Evolutionary conservation across 1,140 invertebrate species (phyloP).

Genomic region (Drosophila asahinai): DNA sequence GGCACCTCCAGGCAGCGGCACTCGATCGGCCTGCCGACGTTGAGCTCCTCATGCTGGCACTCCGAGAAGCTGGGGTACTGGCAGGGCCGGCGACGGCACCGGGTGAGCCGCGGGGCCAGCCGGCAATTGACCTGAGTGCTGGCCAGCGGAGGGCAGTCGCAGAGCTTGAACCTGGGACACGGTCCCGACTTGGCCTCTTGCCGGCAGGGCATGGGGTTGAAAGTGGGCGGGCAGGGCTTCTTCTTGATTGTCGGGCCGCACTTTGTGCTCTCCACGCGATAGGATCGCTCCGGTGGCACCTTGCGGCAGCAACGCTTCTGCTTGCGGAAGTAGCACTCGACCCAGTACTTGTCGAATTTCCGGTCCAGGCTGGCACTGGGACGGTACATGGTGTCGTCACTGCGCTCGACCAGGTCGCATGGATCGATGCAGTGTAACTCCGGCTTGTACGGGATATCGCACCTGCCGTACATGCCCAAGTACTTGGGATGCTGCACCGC

Average conservation of each 20-base stretch:
- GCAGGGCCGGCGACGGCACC: conserved; percentile 14
- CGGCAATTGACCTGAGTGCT: background rate
- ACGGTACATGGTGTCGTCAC: conserved; percentile 21
- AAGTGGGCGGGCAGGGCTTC: background rate
- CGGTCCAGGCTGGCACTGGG: conserved; percentile 33
- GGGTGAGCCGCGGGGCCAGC: background rate
- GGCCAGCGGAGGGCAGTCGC: conserved; percentile 4
- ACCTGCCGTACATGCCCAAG: conserved; percentile 25
- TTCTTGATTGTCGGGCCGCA: background rate
- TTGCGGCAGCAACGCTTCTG: conserved; percentile 20
- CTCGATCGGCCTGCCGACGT: conserved; percentile 6
- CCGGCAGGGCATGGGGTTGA: conserved; percentile 20
- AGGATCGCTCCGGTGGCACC: conserved; percentile 11
- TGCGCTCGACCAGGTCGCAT: conserved; percentile 4
- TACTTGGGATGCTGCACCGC: conserved; percentile 19
- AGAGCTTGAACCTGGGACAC: conserved; percentile 24
- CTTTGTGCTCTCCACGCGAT: background rate
- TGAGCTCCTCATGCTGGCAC: conserved; percentile 20
- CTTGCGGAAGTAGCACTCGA: conserved; percentile 22
- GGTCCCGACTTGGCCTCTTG: too few relatives aligned
- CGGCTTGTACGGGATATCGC: conserved; percentile 22
- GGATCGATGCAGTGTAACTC: conserved; percentile 5
- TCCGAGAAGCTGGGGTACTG: conserved; percentile 57
- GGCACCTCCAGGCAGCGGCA: conserved; percentile 23
- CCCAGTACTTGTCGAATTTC: conserved; percentile 40